These are phyloP conservation scores for Rhyacophila brunnea DNA, from an alignment of 1,140 invertebrate genomes.

Conservation along the genomic window DNA sequence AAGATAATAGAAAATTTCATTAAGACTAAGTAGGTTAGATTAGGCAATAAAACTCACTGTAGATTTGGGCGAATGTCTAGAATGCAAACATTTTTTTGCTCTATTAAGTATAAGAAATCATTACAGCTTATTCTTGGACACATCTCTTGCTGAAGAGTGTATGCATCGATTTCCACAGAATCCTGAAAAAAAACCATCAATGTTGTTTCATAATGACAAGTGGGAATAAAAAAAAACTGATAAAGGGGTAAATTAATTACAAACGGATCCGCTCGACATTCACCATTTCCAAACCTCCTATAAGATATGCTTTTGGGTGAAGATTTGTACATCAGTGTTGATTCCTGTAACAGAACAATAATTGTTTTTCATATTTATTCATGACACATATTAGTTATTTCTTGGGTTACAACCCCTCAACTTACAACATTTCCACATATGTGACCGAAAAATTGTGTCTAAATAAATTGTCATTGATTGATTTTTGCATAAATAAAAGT, in stretches of 20 bases:
- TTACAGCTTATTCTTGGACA: conserved; percentile 81
- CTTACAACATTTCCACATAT: too few species aligned
- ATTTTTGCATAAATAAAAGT: too few species aligned
- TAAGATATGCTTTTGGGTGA: conserved; percentile 88
- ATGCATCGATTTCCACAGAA: conserved; percentile 65
- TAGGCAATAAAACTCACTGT: conserved; percentile 46
- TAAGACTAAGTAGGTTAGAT: too few species aligned
- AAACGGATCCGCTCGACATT: conserved; percentile 46
- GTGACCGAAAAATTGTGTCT: too few species aligned
- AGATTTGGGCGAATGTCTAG: conserved; percentile 63
- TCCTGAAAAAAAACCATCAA: conserved; percentile 57
- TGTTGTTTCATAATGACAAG: not conserved
- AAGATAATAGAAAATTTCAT: too few species aligned
- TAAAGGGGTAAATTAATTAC: conserved; percentile 35
- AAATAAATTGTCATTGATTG: too few species aligned
- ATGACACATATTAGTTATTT: too few species aligned
- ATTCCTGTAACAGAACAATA: conserved; percentile 57
- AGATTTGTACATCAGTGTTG: conserved; percentile 79
- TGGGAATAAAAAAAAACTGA: not conserved
- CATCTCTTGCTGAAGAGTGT: conserved; percentile 68
- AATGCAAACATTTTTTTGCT: conserved; percentile 64
- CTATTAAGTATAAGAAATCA: conserved; percentile 75
- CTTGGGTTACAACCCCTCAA: too few species aligned
- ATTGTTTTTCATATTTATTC: too few species aligned
- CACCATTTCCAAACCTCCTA: conserved; percentile 67